Evolutionary conservation across 23 tunicate species (phyloP).

Genomic region (Ascidia mentula): DNA sequence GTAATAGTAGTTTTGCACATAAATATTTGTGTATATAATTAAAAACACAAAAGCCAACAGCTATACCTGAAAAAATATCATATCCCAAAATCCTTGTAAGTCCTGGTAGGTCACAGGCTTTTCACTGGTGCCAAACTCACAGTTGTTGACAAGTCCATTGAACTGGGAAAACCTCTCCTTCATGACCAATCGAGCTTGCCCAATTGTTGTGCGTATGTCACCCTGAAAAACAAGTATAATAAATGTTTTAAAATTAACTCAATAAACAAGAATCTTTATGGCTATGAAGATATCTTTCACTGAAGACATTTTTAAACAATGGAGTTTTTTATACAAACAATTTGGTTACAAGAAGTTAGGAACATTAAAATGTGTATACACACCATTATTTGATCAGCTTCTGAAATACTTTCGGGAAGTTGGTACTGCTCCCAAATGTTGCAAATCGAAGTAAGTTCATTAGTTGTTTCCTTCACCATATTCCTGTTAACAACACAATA

Average conservation of each 20-base stretch:
- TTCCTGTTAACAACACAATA: background rate
- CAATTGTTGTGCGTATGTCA: conserved; percentile 67
- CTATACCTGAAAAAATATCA: conserved; percentile 89
- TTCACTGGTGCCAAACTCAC: conserved; percentile 78
- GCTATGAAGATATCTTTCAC: no score
- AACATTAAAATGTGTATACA: no score
- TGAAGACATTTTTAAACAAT: no score
- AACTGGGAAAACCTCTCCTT: conserved; percentile 76
- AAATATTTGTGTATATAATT: background rate
- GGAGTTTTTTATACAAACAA: no score
- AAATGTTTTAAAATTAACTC: no score
- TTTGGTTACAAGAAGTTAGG: no score
- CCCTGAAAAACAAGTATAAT: conserved; percentile 33
- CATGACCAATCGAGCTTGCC: conserved; percentile 75
- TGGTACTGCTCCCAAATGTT: background rate
- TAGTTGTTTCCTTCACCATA: background rate
- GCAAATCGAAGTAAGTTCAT: background rate
- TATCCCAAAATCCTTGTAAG: conserved; percentile 95
- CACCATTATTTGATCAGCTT: background rate
- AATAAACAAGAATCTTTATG: no score
- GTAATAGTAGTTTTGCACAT: background rate
- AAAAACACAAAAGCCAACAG: background rate
- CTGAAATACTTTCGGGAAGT: background rate
- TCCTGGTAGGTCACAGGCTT: conserved; percentile 69
- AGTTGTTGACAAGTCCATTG: conserved; percentile 62